A percentile compares a stretch with the other conserved stretches of the same genome.
These are phyloP conservation scores for Chloroceryle aenea DNA, from an alignment of 2,113 vertebrate species.

Conservation along the genomic window DNA sequence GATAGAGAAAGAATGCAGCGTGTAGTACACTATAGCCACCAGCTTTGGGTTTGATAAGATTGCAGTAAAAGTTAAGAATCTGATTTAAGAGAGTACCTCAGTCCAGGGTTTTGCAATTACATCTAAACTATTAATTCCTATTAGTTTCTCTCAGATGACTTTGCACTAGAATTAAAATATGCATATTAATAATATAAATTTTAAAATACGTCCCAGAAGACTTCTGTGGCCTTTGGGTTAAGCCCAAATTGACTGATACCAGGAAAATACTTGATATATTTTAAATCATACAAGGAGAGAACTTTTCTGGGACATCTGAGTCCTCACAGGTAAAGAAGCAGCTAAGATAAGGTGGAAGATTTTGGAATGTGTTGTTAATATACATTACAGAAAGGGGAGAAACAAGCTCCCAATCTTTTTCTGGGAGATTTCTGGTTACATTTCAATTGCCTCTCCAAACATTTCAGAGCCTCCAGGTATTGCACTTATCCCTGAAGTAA, in stretches of 20 bases:
- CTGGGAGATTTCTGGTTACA: neutral
- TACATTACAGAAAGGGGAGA: neutral
- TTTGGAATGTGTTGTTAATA: neutral
- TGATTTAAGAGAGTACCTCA: neutral
- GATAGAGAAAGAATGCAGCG: neutral
- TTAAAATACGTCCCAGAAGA: conserved; percentile 17
- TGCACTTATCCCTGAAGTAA: neutral
- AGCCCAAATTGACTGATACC: conserved; percentile 12
- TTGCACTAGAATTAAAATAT: conserved; percentile 6
- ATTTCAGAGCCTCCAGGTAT: neutral
- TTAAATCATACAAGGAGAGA: neutral
- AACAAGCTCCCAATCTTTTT: neutral
- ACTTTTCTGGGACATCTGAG: neutral
- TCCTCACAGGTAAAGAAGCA: neutral
- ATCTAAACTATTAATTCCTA: conserved; percentile 11
- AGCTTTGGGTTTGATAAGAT: neutral
- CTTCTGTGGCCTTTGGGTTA: conserved; percentile 34
- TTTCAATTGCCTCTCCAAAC: neutral
- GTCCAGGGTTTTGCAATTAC: neutral
- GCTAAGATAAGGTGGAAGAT: neutral
- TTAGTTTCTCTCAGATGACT: conserved; percentile 19
- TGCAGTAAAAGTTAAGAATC: neutral
- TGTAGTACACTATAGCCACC: neutral
- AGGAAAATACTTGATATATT: neutral
- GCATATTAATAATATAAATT: conserved; percentile 12